Evolutionary conservation across 2,113 vertebrate species (phyloP).

Genomic region (Rhodinocichla rosea): DNA sequence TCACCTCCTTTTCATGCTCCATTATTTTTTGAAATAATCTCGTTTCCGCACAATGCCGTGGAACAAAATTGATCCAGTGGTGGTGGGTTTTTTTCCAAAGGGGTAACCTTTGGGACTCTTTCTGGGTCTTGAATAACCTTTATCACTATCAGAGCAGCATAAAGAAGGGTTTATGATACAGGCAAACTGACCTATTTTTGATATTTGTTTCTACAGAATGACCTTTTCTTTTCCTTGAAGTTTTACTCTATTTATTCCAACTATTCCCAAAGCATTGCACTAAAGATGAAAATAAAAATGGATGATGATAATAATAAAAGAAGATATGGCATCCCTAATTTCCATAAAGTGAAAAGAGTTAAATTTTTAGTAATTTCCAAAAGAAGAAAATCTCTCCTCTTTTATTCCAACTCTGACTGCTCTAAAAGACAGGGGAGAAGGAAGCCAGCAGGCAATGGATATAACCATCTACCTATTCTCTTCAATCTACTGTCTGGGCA

Average conservation of each 20-base stretch:
- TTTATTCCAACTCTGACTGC: not conserved
- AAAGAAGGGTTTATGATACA: not conserved
- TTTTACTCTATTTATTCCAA: not conserved
- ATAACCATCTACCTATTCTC: not conserved
- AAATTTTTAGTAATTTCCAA: not conserved
- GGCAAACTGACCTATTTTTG: not conserved
- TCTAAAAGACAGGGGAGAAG: not conserved
- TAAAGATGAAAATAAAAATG: not conserved
- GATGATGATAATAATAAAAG: not conserved
- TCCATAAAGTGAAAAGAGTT: not conserved
- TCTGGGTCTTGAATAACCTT: not conserved
- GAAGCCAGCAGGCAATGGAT: not conserved
- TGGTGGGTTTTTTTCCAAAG: not conserved
- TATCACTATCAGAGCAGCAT: not conserved
- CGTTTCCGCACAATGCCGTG: fast-evolving
- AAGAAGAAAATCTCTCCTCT: not conserved
- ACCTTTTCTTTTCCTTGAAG: not conserved
- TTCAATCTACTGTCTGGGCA: not conserved
- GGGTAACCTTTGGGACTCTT: not conserved
- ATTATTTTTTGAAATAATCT: not conserved
- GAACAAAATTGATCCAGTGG: not conserved
- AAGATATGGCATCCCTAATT: not conserved
- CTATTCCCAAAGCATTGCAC: not conserved
- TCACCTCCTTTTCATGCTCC: not conserved
- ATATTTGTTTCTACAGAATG: not conserved